Base-by-base conservation (phyloP, 1,140 invertebrate species). In the Zophobas morio region DNA sequence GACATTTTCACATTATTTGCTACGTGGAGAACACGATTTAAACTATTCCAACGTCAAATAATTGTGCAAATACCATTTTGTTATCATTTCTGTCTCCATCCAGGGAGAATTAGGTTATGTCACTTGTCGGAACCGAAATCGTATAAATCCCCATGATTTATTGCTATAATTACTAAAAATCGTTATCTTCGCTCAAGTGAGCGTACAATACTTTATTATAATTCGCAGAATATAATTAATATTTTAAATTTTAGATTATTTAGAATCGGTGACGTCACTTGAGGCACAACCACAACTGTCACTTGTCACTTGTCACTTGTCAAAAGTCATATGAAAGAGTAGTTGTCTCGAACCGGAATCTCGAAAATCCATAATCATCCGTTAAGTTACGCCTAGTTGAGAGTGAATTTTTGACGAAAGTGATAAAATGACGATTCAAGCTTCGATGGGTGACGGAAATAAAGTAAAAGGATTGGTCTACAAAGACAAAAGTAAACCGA, bases 401-500 rank as follows among this genome's bases (percentile, higher is more conserved):
- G 32, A 3, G 6, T 1, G 6, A 51, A 3, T 49, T 54, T 33
- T 53, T 1, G 1, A 56, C 2, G 2, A 40, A 40, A 51, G 34
- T 3, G 47, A 39, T 35, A 85, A 83, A 80, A 88, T 87, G 87
- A 86, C 85, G 70, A 80, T 82, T 66, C 79, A 80, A 60, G 79
- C 77, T 70, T 85, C 82, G 42, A 78, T 80, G 66, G 86, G 86
- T 57, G 88, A 88, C 82, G 80, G 80, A 46, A 83, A 80, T 74
- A 85, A 82, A 82, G 71, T 82, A 33, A 80, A 81, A 77, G 85
- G 79, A 72, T 84, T 87, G 20, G 90, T 90, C 47, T 96, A 94
- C 82, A 95, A 94, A 87, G 94, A 96, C 87, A 98, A 97, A 91
- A 96, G 94, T 82, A 99, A 99, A 88, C 97, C 97, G 6, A 90